Evolutionary conservation across 2,888 invertebrate species (phyloP).

Genomic region (Sphecodes monilicornis): DNA sequence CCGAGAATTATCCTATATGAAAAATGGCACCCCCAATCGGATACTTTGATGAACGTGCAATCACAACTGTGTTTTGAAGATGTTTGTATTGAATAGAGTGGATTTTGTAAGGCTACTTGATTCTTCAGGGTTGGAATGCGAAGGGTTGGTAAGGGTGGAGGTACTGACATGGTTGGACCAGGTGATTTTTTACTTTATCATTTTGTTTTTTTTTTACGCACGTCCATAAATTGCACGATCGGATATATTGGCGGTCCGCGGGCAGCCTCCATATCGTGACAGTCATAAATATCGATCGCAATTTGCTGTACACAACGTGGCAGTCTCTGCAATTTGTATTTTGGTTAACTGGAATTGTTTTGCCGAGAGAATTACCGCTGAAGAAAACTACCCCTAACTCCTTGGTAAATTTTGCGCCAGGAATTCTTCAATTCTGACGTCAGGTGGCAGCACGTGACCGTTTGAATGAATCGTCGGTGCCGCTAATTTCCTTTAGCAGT

Average conservation of each 20-base stretch:
- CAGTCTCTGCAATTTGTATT: not conserved
- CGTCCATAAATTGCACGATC: not conserved
- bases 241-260: not conserved
- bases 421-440: conserved; percentile 32
- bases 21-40: conserved; percentile 2
- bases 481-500: conserved; percentile 7
- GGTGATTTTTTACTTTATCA: not conserved
- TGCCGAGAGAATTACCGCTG: not conserved
- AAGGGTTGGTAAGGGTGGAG: not conserved
- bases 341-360: not conserved
- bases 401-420: conserved; percentile 26
- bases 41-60: not conserved
- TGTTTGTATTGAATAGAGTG: too few species aligned
- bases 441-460: conserved; percentile 64
- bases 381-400: not conserved
- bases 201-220: not conserved
- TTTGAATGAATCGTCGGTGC: not conserved
- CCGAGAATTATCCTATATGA: not conserved
- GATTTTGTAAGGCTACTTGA: not conserved
- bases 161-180: not conserved
- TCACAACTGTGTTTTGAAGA: not conserved
- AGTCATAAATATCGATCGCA: not conserved
- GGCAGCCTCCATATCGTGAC: not conserved
- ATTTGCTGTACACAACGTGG: not conserved
- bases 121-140: not conserved